These are phyloP conservation scores for Gymnorhina tibicen DNA, from an alignment of 2,113 vertebrate genomes.

Conservation along the genomic window DNA sequence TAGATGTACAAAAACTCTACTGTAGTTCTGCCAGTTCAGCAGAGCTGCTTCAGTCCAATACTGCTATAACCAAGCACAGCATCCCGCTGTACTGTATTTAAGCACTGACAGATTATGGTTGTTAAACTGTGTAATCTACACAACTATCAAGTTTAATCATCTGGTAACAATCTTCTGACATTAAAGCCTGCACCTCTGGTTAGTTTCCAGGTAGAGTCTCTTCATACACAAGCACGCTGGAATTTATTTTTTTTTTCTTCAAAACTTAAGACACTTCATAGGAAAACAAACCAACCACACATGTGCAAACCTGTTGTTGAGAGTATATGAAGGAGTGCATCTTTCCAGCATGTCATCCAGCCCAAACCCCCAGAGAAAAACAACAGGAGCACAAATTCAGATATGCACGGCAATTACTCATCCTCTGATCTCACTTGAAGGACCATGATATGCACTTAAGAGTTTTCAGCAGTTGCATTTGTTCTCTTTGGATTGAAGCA, in stretches of 20 bases:
- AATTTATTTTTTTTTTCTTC: neutral
- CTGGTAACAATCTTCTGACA: neutral
- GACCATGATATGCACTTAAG: neutral
- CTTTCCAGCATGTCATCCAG: neutral
- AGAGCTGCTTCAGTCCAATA: neutral
- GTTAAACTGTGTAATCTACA: neutral
- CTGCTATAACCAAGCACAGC: neutral
- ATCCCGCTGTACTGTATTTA: neutral
- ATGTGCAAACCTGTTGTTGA: constrained; percentile 7
- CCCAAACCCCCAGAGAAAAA: neutral
- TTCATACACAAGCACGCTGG: neutral
- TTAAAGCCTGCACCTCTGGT: neutral
- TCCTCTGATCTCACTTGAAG: constrained; percentile 15
- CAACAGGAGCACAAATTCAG: constrained; percentile 5
- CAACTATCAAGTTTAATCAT: neutral
- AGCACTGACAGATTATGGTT: neutral
- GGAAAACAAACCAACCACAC: constrained; percentile 9
- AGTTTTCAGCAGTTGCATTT: constrained; percentile 34
- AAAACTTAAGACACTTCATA: neutral
- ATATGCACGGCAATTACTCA: neutral
- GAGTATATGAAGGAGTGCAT: neutral
- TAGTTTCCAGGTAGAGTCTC: neutral
- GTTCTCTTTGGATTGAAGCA: constrained; percentile 51
- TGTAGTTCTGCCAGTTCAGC: neutral
- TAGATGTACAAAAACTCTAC: neutral